A percentile compares a stretch with the other conserved stretches of the same genome.
Conservation (phyloP, 1,140 invertebrate genomes). For the Leptestheria dahalacensis region DNA sequence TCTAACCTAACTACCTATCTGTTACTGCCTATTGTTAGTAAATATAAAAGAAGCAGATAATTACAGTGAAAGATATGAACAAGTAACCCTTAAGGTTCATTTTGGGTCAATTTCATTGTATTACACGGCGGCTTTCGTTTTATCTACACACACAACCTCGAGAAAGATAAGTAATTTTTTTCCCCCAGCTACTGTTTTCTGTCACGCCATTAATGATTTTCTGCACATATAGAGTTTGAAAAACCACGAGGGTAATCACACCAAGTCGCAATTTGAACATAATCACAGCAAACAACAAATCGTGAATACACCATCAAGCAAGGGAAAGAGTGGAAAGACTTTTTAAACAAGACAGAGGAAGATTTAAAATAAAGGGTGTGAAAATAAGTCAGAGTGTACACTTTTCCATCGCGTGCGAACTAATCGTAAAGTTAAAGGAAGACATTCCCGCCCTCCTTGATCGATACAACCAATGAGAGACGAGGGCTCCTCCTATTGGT, state of each 20-base stretch:
- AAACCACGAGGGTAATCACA: not conserved
- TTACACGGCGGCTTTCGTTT: not conserved
- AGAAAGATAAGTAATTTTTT: too few relatives aligned
- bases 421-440: not conserved
- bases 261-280: not conserved
- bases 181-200: not conserved
- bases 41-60: too few relatives aligned
- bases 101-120: too few relatives aligned
- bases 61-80: too few relatives aligned
- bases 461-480: not conserved
- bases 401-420: not conserved
- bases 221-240: not conserved
- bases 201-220: not conserved
- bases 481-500: not conserved
- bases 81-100: not conserved
- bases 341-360: not conserved
- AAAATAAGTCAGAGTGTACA: not conserved
- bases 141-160: not conserved
- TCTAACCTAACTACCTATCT: too few relatives aligned
- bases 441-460: not conserved
- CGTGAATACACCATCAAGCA: not conserved
- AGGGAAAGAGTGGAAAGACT: too few relatives aligned
- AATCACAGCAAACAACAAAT: not conserved
- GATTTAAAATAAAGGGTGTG: not conserved
- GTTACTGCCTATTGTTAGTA: too few relatives aligned